Evolutionary conservation across 1,140 invertebrate species (phyloP), one percentile per base, ranked within the genome.

Genomic region (Brachionus rubens): DNA sequence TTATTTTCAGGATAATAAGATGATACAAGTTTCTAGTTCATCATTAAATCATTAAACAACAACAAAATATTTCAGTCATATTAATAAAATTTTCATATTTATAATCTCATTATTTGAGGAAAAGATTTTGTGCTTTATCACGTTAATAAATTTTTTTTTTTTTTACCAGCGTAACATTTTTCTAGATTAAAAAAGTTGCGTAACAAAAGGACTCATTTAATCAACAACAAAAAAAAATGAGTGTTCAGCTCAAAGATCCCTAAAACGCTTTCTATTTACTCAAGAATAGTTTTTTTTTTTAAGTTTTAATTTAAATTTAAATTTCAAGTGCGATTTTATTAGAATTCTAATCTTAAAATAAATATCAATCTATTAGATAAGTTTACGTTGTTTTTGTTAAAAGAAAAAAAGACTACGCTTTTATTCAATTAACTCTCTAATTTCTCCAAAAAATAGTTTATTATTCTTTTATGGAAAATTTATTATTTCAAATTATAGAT

Each of bases 361-460:
- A 65, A 65, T 65, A 65, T 65, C 59, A 65, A 65, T 65, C 40
- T 65, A 65, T 65, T 41, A 65, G 59, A 36, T 41, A 65, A 65
- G 19, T 41, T 41, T 65, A 43, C 43, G 41, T 65, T 41, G 41
- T 65, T 41, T 36, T 36, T 36, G 4, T 36, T 3, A 36, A 36
- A 36, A 36, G 9, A 36, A 36, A 36, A 43, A 43, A 43, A 24
- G 36, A 19, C 14, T 46, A 43, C 43, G 36, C 19, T 43, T 65
- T 43, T 43, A 65, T 65, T 65, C 33, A 41, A 43, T 65, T 65
- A 65, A 10, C 3, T 43, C n/a, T 43, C 24, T 65, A 43, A n/a
- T n/a, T n/a, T n/a, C n/a, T n/a, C 24, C 43, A 19, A 24, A 65
- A 43, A 43, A 43, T 65, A 43, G 40, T 65, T 65, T 65, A 65